phyloP scores from a whole-genome alignment of 2,797 vertebrate species.

The Tangara arthus region DNA sequence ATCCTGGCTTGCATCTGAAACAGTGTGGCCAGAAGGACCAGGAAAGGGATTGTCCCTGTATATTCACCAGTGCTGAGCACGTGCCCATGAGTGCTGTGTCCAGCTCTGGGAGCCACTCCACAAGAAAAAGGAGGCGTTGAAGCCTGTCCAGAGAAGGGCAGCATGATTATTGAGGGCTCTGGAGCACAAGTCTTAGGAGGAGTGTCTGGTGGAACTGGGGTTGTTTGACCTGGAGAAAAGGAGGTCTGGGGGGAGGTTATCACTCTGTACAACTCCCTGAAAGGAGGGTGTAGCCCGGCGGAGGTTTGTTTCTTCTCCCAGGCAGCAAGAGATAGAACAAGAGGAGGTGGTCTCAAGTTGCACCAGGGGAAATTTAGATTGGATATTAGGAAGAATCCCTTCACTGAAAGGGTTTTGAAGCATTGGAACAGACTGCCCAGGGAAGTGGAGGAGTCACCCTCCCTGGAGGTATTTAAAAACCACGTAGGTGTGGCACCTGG shows the following conservation, averaged over 20 bases:
- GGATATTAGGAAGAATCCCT: not conserved
- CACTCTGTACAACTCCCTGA: not conserved
- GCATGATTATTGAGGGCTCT: not conserved
- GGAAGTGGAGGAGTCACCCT: not conserved
- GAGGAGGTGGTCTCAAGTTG: not conserved
- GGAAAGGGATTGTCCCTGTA: not conserved
- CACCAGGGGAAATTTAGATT: not conserved
- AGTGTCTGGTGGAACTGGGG: not conserved
- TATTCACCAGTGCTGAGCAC: not conserved
- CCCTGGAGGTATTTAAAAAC: not conserved
- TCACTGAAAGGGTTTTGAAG: not conserved
- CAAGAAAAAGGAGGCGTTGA: not conserved
- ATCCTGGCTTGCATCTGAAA: not conserved
- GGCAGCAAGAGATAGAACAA: not conserved
- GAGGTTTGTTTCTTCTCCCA: not conserved
- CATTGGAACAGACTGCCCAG: not conserved
- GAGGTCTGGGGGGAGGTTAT: accelerated
- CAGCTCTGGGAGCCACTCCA: not conserved
- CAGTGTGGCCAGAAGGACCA: not conserved
- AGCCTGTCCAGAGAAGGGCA: not conserved
- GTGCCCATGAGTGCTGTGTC: not conserved
- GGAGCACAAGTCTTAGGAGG: not conserved
- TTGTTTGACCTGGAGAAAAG: not conserved
- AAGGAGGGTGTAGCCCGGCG: not conserved
- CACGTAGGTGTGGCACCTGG: too few species aligned